These are phyloP conservation scores for Takifugu bimaculatus DNA, from an alignment of 2,113 vertebrate species.

Conservation along the genomic window DNA sequence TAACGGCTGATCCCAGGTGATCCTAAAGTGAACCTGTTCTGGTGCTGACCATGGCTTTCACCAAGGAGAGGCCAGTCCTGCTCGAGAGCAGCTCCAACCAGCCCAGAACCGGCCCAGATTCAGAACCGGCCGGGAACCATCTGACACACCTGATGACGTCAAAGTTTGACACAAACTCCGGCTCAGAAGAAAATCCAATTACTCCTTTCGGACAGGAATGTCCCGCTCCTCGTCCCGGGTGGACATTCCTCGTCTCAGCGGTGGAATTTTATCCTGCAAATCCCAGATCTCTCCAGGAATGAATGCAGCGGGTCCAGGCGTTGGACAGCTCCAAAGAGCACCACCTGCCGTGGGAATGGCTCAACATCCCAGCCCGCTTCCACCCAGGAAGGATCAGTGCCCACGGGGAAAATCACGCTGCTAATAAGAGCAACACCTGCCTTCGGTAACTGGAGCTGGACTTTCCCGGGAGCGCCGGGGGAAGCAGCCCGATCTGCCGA, in stretches of 20 bases:
- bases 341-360: conserved; percentile 3
- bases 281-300: conserved; percentile 53
- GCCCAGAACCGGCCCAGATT: too few species aligned
- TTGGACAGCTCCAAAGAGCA: conserved; percentile 34
- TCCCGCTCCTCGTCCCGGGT: not conserved
- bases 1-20: not conserved
- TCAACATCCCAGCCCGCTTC: not conserved
- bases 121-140: too few species aligned
- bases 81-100: not conserved
- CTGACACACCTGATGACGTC: too few species aligned
- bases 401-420: too few species aligned
- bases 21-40: not conserved
- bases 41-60: not conserved
- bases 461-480: too few species aligned
- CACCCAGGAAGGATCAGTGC: too few species aligned
- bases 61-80: not conserved
- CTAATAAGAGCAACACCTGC: too few species aligned
- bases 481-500: too few species aligned
- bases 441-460: too few species aligned
- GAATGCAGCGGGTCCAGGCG: conserved; percentile 45
- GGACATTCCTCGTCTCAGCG: conserved; percentile 3
- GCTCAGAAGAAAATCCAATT: not conserved
- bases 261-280: conserved; percentile 33
- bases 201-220: too few species aligned
- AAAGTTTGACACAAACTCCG: not conserved